phyloP scores from a whole-genome alignment of 1,140 invertebrate species.

The Ips nitidus region DNA sequence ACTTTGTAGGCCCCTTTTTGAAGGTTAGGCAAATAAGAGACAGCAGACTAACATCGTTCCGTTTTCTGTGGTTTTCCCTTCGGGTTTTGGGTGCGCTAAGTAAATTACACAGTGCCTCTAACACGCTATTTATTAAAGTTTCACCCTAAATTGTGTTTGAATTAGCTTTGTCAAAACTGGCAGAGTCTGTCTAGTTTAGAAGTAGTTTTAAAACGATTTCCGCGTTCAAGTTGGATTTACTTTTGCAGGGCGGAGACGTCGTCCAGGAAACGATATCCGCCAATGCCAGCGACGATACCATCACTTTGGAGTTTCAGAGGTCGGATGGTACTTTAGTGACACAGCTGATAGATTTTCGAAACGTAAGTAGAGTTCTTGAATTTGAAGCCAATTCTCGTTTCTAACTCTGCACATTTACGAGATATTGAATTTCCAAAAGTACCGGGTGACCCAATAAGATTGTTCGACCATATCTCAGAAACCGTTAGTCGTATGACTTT shows the following conservation, averaged over 20 bases:
- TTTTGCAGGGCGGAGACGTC: constrained; percentile 82
- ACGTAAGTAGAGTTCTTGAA: constrained; percentile 65
- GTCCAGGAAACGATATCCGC: constrained; percentile 88
- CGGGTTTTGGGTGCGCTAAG: constrained; percentile 9
- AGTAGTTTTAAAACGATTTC: background rate
- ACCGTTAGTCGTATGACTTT: too few relatives aligned
- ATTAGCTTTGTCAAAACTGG: background rate
- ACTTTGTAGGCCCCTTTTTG: background rate
- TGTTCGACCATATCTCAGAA: too few relatives aligned
- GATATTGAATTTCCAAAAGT: too few relatives aligned
- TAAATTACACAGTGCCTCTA: constrained; percentile 14
- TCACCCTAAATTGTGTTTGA: constrained; percentile 7
- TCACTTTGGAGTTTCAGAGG: constrained; percentile 84
- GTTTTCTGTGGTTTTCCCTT: constrained; percentile 8
- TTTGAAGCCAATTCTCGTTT: too few relatives aligned
- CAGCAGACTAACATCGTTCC: constrained; percentile 12
- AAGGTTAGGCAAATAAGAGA: constrained; percentile 9
- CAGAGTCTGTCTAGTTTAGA: background rate
- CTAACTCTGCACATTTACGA: too few relatives aligned
- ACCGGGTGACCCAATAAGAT: too few relatives aligned
- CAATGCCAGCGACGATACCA: constrained; percentile 86
- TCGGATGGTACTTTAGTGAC: constrained; percentile 89
- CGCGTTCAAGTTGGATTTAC: constrained; percentile 1
- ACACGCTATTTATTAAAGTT: constrained; percentile 17
- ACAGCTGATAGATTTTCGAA: constrained; percentile 91